Conservation (phyloP, 2,113 vertebrate genomes). For the Triplophysa rosa region DNA sequence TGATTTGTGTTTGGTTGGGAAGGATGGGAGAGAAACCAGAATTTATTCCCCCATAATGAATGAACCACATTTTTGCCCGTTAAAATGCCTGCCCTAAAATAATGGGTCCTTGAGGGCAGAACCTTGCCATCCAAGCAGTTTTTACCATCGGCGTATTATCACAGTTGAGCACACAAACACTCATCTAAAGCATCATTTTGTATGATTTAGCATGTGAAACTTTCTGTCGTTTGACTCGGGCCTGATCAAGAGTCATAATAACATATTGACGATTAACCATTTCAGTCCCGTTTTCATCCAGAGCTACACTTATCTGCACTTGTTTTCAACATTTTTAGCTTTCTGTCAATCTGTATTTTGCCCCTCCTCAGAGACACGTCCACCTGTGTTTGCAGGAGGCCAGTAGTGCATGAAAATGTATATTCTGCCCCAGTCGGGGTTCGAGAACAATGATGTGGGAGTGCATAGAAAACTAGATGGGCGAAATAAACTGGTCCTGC, state of each 20-base stretch:
- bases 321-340: not conserved
- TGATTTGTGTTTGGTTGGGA: not conserved
- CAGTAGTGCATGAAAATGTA: slow-evolving; percentile 43
- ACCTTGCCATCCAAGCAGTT: too few species aligned
- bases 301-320: too few species aligned
- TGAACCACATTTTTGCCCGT: not conserved
- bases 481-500: slow-evolving; percentile 47
- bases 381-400: slow-evolving; percentile 20
- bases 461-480: slow-evolving; percentile 41
- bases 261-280: not conserved
- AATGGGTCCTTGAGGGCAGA: not conserved
- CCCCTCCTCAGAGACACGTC: not conserved
- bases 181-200: not conserved
- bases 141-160: not conserved
- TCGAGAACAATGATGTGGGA: slow-evolving; percentile 43
- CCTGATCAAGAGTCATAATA: not conserved
- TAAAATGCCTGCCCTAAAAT: slow-evolving; percentile 16
- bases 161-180: not conserved
- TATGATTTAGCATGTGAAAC: not conserved
- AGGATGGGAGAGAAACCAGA: not conserved
- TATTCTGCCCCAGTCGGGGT: slow-evolving; percentile 45
- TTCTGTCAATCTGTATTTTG: not conserved
- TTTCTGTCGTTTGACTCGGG: not conserved
- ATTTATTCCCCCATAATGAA: slow-evolving; percentile 13
- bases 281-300: not conserved